Base-by-base conservation (phyloP, 2,888 invertebrate species). In the Mystacides longicornis region DNA sequence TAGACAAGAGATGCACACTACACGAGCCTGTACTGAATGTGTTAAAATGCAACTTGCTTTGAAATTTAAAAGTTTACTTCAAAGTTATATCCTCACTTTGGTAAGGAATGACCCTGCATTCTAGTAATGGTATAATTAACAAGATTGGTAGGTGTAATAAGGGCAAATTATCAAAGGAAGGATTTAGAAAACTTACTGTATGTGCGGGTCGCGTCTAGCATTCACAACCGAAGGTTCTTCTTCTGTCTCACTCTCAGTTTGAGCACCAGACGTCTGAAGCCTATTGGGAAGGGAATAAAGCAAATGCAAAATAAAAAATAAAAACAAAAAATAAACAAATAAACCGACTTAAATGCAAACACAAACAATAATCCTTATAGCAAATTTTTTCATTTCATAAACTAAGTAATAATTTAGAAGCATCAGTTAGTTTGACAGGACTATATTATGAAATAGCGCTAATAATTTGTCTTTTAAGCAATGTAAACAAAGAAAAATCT, bases 211-310 rank as follows among this genome's bases (percentile, higher is more conserved):
- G 49, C 71, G 71, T 23, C 73, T 63, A 62, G 78, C 77, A 68
- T n/a, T n/a, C 37, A 37, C 37, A 37, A 37, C 37, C 16, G 16
- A 37, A 37, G 37, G 72, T 65, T 84, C 83, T 64, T 86, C 86
- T 72, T 87, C 87, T 60, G 86, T 86, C 72, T 87, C 87, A 70
- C 86, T 86, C 77, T 87, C 81, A 67, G 75, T 83, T 70, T 84
- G 85, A 70, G 85, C 72, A 59, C 68, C 70, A 63, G 67, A 66
- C 55, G 79, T 71, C 70, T 78, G 74, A 70, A 68, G 71, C 71
- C 71, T 70, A 64, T 67, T 69, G 66, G 20, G 20, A 19, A 5
- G 51, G 45, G 21, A 5, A 31, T 14, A 7, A 31, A 31, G 7
- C 27, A 52, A 48, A 23, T 50, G 33, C 45, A 22, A 33, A 46